Conservation (phyloP, 2,888 invertebrate species). For the Drosophila emarginata region DNA sequence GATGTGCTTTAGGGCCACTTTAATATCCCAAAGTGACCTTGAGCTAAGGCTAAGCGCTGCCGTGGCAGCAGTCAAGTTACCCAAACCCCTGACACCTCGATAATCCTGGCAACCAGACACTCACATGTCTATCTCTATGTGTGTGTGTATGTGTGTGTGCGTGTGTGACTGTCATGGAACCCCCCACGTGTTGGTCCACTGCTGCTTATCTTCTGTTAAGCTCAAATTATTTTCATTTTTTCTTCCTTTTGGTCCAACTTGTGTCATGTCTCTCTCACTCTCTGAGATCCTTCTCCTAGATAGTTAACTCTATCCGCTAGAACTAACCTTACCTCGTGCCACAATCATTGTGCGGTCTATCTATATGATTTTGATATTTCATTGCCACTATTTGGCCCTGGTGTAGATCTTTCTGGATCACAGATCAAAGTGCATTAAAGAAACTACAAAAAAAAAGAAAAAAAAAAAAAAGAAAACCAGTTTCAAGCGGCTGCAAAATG, state of each 20-base stretch:
- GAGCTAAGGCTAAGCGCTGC: conserved; percentile 59
- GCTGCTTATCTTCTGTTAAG: not conserved
- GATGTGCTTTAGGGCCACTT: conserved; percentile 32
- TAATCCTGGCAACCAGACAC: conserved; percentile 51
- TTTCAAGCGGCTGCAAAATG: conserved; percentile 17
- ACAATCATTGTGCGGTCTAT: too few species aligned
- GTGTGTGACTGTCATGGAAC: conserved; percentile 19
- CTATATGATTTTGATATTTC: not conserved
- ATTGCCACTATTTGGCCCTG: conserved; percentile 1
- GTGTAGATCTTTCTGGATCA: conserved; percentile 9
- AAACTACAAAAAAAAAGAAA: not conserved
- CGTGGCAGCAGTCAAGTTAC: conserved; percentile 60
- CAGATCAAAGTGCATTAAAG: conserved; percentile 7
- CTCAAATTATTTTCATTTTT: not conserved
- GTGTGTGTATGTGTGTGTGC: conserved; percentile 16
- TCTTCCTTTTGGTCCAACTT: too few species aligned
- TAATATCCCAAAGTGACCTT: conserved; percentile 53
- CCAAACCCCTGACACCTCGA: conserved; percentile 12
- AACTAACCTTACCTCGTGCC: not conserved
- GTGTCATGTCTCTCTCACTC: not conserved
- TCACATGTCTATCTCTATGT: conserved; percentile 17
- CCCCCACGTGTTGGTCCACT: not conserved
- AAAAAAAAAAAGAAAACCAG: not conserved
- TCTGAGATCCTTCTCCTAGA: not conserved
- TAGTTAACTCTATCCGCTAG: not conserved